These are phyloP conservation scores for Gymnothorax reevesii DNA, from an alignment of 2,797 vertebrate species.

Conservation along the genomic window DNA sequence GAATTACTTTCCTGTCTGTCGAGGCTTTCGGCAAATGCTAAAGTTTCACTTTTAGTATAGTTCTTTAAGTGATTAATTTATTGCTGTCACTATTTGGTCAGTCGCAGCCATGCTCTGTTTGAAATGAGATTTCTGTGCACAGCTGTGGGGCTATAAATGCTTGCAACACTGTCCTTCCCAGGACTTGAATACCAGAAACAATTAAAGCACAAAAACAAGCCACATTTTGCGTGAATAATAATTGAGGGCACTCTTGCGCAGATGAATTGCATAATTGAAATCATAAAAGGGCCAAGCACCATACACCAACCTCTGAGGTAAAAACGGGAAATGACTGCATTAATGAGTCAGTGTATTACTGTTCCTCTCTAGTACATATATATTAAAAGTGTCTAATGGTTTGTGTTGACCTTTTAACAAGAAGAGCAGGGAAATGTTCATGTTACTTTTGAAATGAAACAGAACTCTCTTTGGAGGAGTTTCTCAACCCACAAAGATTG, in stretches of 20 bases:
- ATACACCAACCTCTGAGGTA: constrained; percentile 36
- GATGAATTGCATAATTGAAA: constrained; percentile 51
- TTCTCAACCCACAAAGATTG: not conserved
- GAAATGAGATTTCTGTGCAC: not conserved
- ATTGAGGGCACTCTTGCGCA: constrained; percentile 40
- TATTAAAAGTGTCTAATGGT: constrained; percentile 60
- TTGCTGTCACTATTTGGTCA: too few species aligned
- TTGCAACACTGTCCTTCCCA: not conserved
- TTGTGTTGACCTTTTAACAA: constrained; percentile 51
- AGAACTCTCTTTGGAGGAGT: not conserved
- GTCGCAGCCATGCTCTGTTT: not conserved
- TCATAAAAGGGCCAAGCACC: not conserved
- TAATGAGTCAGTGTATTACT: constrained; percentile 65
- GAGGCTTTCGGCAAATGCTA: too few species aligned
- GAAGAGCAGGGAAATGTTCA: not conserved
- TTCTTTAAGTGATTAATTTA: too few species aligned
- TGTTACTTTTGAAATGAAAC: not conserved
- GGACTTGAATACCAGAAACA: constrained; percentile 8
- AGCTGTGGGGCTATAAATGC: not conserved
- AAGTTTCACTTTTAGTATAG: too few species aligned
- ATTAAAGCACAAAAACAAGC: not conserved
- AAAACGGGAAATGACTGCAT: constrained; percentile 67
- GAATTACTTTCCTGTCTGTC: too few species aligned
- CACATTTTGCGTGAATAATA: constrained; percentile 25
- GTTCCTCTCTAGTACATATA: constrained; percentile 62